These are phyloP conservation scores for Tholera decimalis DNA, from an alignment of 2,888 invertebrate species.

Conservation along the genomic window DNA sequence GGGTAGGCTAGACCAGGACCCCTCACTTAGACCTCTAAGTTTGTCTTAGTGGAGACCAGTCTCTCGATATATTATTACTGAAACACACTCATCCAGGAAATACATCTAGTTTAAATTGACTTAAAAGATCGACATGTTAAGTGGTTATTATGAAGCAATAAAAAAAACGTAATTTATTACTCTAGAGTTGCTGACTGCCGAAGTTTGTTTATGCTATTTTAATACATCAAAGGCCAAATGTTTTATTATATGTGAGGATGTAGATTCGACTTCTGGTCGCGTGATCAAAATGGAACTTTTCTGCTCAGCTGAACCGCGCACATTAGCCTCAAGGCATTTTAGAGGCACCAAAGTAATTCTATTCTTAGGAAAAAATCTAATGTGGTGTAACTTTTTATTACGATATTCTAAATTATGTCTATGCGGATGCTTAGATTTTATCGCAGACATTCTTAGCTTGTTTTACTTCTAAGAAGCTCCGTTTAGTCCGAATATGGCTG, in stretches of 20 bases:
- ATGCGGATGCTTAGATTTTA: background rate
- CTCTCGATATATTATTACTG: no score
- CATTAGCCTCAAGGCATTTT: slow-evolving; percentile 45
- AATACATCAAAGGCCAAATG: background rate
- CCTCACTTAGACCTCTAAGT: background rate
- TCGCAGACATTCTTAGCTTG: background rate
- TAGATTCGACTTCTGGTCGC: slow-evolving; percentile 16
- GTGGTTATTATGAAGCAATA: no score
- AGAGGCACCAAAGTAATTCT: slow-evolving; percentile 14
- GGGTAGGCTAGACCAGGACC: no score
- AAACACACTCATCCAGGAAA: background rate
- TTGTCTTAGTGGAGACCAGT: background rate
- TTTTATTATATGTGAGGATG: background rate
- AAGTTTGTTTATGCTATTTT: no score
- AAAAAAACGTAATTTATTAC: background rate
- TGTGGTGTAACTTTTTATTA: slow-evolving; percentile 27
- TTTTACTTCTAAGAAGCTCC: background rate
- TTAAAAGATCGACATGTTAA: background rate
- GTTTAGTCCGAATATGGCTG: background rate
- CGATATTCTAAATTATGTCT: slow-evolving; percentile 12
- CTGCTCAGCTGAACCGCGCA: slow-evolving; percentile 28
- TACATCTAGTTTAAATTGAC: background rate
- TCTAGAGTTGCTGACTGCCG: background rate
- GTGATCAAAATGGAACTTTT: slow-evolving; percentile 34
- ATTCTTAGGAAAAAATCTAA: slow-evolving; percentile 25